Evolutionary conservation across 2,797 vertebrate genomes (phyloP).

Genomic region (Onychomys torridus): DNA sequence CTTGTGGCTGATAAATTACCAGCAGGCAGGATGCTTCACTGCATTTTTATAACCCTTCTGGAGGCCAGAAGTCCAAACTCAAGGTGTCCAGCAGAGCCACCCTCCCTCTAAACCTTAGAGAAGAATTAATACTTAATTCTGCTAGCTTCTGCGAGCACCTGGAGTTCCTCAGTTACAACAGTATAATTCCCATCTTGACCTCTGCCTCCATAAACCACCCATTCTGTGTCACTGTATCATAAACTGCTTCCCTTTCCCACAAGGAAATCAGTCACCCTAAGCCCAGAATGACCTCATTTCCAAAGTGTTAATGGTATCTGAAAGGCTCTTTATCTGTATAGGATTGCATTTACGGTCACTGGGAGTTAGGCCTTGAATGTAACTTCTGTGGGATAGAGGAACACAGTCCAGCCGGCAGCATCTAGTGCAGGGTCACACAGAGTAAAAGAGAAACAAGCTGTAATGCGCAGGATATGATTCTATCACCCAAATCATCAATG

Average conservation of each 20-base stretch:
- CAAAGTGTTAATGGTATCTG: background rate
- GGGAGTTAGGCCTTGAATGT: background rate
- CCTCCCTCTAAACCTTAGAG: background rate
- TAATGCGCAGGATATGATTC: background rate
- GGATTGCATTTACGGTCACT: background rate
- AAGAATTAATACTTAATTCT: background rate
- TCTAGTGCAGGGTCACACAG: background rate
- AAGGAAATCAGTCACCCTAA: background rate
- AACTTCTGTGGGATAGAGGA: background rate
- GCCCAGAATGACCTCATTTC: background rate
- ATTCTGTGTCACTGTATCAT: background rate
- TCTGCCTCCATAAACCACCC: background rate
- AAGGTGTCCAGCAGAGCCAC: background rate
- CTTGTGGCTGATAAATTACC: background rate
- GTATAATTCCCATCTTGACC: background rate
- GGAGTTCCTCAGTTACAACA: background rate
- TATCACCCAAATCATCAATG: background rate
- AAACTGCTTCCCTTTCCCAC: background rate
- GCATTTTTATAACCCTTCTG: background rate
- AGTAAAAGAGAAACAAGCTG: background rate
- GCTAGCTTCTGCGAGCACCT: background rate
- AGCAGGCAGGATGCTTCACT: background rate
- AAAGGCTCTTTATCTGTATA: background rate
- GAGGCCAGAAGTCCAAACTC: background rate
- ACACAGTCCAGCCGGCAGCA: background rate